A percentile compares a stretch with the other conserved stretches of the same genome.
These are phyloP conservation scores for Punctoribates punctum DNA, from an alignment of 2,888 invertebrate genomes.

Conservation along the genomic window DNA sequence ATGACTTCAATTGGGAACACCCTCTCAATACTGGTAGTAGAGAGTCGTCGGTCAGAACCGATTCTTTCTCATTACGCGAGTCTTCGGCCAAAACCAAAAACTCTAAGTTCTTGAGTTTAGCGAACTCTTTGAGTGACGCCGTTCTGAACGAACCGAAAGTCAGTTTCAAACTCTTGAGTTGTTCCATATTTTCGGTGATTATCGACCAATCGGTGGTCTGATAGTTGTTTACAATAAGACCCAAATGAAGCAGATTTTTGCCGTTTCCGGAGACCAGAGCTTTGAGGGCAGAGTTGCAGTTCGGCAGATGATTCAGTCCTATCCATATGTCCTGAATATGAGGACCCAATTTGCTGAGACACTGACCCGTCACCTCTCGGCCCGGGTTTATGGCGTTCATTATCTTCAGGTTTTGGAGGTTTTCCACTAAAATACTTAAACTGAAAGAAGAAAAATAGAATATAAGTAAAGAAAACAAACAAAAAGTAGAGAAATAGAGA, in stretches of 20 bases:
- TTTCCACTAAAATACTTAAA: slow-evolving; percentile 30
- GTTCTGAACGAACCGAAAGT: slow-evolving; percentile 6
- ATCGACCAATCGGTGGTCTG: background rate
- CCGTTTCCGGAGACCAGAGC: slow-evolving; percentile 29
- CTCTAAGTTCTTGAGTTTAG: background rate
- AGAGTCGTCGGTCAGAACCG: slow-evolving; percentile 24
- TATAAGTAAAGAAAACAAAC: background rate
- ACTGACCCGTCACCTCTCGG: slow-evolving; percentile 16
- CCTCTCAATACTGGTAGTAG: background rate
- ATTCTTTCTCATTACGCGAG: slow-evolving; percentile 16
- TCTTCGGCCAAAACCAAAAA: slow-evolving; percentile 32
- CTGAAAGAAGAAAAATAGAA: background rate
- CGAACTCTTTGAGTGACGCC: background rate
- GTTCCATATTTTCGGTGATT: slow-evolving; percentile 19
- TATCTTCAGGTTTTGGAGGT: slow-evolving; percentile 26
- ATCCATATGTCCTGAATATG: slow-evolving; percentile 27
- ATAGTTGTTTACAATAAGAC: slow-evolving; percentile 21
- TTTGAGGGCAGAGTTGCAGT: background rate
- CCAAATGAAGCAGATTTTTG: slow-evolving; percentile 26
- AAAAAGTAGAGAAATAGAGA: background rate
- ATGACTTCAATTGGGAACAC: background rate
- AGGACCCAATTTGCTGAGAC: slow-evolving; percentile 27
- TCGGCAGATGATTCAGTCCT: slow-evolving; percentile 7
- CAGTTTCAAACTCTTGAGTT: slow-evolving; percentile 18
- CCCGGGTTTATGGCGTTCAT: slow-evolving; percentile 32